Conservation (phyloP, 1,140 invertebrate species). For the Helicorthomorpha holstii region DNA sequence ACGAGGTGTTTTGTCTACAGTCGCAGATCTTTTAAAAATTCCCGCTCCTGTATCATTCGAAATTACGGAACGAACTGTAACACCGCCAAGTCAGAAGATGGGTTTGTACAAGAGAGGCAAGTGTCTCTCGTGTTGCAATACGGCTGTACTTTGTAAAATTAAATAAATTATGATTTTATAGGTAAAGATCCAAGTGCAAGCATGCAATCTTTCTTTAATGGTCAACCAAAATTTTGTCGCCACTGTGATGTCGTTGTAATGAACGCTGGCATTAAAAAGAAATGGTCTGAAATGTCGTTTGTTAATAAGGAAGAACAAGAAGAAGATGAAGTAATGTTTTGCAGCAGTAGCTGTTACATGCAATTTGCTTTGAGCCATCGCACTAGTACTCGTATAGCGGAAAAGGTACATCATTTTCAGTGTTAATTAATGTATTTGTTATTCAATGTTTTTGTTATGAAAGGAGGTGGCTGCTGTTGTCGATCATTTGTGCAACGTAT, state of each 20-base stretch:
- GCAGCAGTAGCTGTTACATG: constrained; percentile 66
- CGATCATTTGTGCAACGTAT: constrained; percentile 36
- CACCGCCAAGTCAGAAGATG: constrained; percentile 58
- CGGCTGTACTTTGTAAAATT: neutral
- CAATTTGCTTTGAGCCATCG: constrained; percentile 52
- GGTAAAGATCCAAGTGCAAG: constrained; percentile 35
- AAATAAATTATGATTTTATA: constrained; percentile 10
- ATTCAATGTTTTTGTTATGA: neutral
- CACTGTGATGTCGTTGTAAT: constrained; percentile 80
- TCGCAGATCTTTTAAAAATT: constrained; percentile 81
- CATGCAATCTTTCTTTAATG: constrained; percentile 72
- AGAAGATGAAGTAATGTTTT: constrained; percentile 41
- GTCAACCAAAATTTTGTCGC: constrained; percentile 70
- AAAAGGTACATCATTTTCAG: constrained; percentile 3
- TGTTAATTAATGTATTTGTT: neutral
- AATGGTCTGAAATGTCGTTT: constrained; percentile 51
- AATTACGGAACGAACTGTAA: constrained; percentile 58
- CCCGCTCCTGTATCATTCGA: constrained; percentile 68
- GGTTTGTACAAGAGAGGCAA: constrained; percentile 42
- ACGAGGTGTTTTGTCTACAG: constrained; percentile 65
- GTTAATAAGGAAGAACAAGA: constrained; percentile 27
- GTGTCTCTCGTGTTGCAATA: constrained; percentile 23
- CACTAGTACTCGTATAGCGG: constrained; percentile 2
- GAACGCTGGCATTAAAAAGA: constrained; percentile 52
- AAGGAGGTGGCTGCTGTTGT: constrained; percentile 39